Percentiles rank a stretch among this genome's conserved stretches.
These are phyloP conservation scores for Patella vulgata DNA, from an alignment of 1,140 invertebrate species.

Conservation along the genomic window DNA sequence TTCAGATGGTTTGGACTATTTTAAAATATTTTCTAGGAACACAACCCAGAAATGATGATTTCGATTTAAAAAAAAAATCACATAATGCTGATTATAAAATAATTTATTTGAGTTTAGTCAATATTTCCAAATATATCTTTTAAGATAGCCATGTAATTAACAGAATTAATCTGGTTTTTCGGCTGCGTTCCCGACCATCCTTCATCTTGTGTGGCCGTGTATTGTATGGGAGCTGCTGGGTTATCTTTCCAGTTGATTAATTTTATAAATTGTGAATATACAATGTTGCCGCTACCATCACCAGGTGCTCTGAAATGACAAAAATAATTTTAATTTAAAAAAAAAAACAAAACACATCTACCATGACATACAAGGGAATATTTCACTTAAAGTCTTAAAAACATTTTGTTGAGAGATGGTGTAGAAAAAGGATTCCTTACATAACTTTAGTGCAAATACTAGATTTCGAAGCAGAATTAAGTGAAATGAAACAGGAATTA, in stretches of 20 bases:
- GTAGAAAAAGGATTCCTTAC: background rate
- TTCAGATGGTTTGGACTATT: too few relatives aligned
- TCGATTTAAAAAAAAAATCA: too few relatives aligned
- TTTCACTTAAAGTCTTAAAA: background rate
- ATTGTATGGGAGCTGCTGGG: constrained; percentile 53
- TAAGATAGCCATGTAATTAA: constrained; percentile 50
- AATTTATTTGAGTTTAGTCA: too few relatives aligned
- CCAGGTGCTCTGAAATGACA: constrained; percentile 35
- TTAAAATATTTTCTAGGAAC: too few relatives aligned
- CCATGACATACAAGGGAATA: background rate
- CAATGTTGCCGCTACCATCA: constrained; percentile 45
- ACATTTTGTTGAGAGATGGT: background rate
- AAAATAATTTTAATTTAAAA: background rate
- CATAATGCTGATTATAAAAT: too few relatives aligned
- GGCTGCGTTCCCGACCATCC: constrained; percentile 49
- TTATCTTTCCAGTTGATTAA: constrained; percentile 59
- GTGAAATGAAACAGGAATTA: too few relatives aligned
- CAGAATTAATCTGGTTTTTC: constrained; percentile 33
- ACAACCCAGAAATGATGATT: too few relatives aligned
- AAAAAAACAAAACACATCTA: background rate
- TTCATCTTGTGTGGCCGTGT: constrained; percentile 39
- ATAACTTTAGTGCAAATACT: background rate
- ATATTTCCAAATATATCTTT: constrained; percentile 45
- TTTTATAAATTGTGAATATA: constrained; percentile 48
- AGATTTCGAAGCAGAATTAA: background rate